Percentiles rank a stretch among this genome's conserved stretches.
These are phyloP conservation scores for Poecilia gillii DNA, from an alignment of 2,797 vertebrate genomes.

Conservation along the genomic window DNA sequence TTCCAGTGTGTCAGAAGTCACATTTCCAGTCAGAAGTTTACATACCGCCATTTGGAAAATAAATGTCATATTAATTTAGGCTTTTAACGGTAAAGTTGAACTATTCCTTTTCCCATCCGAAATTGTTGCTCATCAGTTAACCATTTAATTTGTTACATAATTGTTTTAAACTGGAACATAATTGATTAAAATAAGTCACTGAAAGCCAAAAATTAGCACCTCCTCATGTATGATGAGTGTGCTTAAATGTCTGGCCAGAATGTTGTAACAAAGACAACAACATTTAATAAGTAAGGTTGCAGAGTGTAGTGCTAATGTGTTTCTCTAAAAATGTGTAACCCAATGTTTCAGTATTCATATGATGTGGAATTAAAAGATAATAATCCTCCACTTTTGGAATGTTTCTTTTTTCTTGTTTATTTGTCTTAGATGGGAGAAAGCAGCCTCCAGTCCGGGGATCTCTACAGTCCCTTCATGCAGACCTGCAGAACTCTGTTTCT, in stretches of 20 bases:
- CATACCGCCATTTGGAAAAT: neutral
- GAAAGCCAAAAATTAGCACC: neutral
- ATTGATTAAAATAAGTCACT: neutral
- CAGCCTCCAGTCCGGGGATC: conserved; percentile 83
- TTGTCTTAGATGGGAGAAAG: conserved; percentile 81
- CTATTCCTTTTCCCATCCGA: neutral
- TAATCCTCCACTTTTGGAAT: neutral
- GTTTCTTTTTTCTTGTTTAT: conserved; percentile 4
- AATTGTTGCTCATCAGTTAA: neutral
- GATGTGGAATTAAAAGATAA: neutral
- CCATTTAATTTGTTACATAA: neutral
- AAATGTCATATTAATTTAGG: too few relatives aligned
- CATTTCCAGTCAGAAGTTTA: neutral
- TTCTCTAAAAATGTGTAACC: neutral
- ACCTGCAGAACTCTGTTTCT: conserved; percentile 91
- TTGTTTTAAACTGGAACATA: neutral
- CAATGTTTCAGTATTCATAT: neutral
- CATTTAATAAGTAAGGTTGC: neutral
- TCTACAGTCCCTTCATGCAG: conserved; percentile 91
- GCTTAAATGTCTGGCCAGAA: neutral
- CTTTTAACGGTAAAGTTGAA: neutral
- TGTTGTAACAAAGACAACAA: neutral
- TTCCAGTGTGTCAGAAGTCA: neutral
- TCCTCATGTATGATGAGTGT: neutral
- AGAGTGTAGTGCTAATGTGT: neutral